These are phyloP conservation scores for Cladopsammia gracilis DNA, from an alignment of 64 coral and sea anemone species.

Conservation along the genomic window DNA sequence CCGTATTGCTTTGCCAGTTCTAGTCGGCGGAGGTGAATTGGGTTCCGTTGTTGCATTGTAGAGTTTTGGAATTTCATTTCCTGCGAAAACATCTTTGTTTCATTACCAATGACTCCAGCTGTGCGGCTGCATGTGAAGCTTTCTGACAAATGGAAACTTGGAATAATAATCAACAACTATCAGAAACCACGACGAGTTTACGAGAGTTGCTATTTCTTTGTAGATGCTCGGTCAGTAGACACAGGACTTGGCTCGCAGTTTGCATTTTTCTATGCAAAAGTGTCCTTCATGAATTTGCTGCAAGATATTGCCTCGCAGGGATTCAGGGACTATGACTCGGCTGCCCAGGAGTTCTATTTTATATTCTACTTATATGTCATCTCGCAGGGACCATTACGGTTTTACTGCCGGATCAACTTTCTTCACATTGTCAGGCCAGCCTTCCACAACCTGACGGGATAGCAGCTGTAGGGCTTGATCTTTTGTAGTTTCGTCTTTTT, in stretches of 20 bases:
- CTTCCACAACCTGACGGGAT: slow-evolving; percentile 15
- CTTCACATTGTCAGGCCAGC: slow-evolving; percentile 26
- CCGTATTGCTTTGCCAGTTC: too few relatives aligned
- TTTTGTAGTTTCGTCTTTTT: slow-evolving; percentile 36
- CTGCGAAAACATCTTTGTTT: too few relatives aligned
- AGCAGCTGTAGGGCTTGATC: slow-evolving; percentile 35
- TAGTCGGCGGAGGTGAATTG: too few relatives aligned
- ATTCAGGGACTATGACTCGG: slow-evolving; percentile 28
- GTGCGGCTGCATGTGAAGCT: too few relatives aligned
- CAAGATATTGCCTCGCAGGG: slow-evolving; percentile 22
- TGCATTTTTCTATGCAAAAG: slow-evolving; percentile 45
- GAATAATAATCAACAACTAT: too few relatives aligned
- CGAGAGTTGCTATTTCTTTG: slow-evolving; percentile 19
- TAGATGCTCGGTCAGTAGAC: slow-evolving; percentile 48
- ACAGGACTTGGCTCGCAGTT: slow-evolving; percentile 2
- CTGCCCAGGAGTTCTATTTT: slow-evolving; percentile 7
- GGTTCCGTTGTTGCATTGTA: too few relatives aligned
- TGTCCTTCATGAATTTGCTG: slow-evolving; percentile 34
- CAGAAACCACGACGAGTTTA: too few relatives aligned
- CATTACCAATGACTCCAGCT: too few relatives aligned
- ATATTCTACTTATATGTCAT: slow-evolving; percentile 12
- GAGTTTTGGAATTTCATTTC: too few relatives aligned
- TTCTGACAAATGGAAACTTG: too few relatives aligned
- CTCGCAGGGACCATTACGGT: slow-evolving; percentile 10
- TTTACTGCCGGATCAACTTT: slow-evolving; percentile 29